These are phyloP conservation scores for Lanius ludovicianus DNA, from an alignment of 2,113 vertebrate species.

Conservation along the genomic window DNA sequence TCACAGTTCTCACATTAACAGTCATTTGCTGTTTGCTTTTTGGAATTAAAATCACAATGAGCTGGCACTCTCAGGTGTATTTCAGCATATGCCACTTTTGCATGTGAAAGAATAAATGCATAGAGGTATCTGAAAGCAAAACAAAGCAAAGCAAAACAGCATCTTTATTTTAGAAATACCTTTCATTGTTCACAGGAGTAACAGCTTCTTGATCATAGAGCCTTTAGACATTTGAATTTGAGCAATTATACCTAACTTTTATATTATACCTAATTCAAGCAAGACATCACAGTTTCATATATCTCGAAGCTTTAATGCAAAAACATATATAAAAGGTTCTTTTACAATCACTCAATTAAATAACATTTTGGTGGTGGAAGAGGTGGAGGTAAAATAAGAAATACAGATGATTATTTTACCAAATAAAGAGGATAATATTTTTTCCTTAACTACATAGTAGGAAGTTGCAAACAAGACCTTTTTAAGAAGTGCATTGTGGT, in stretches of 20 bases:
- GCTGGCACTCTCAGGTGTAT: not conserved
- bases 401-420: not conserved
- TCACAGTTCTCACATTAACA: slow-evolving; percentile 21
- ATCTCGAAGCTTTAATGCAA: not conserved
- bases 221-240: not conserved
- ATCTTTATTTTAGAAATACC: slow-evolving; percentile 5
- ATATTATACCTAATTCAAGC: not conserved
- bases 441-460: not conserved
- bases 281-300: not conserved
- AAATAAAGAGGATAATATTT: not conserved
- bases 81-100: slow-evolving; percentile 12
- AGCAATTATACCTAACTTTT: slow-evolving; percentile 12
- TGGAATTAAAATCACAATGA: slow-evolving; percentile 16
- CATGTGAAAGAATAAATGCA: slow-evolving; percentile 19
- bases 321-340: not conserved
- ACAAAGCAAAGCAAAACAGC: slow-evolving; percentile 2
- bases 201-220: not conserved
- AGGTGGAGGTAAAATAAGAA: not conserved
- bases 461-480: not conserved
- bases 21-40: slow-evolving; percentile 12
- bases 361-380: not conserved
- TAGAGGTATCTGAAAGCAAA: not conserved
- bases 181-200: not conserved
- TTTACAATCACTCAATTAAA: not conserved
- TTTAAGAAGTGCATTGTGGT: not conserved